Base-by-base conservation (phyloP, 2,797 vertebrate species). In the Eulemur albifrons region DNA sequence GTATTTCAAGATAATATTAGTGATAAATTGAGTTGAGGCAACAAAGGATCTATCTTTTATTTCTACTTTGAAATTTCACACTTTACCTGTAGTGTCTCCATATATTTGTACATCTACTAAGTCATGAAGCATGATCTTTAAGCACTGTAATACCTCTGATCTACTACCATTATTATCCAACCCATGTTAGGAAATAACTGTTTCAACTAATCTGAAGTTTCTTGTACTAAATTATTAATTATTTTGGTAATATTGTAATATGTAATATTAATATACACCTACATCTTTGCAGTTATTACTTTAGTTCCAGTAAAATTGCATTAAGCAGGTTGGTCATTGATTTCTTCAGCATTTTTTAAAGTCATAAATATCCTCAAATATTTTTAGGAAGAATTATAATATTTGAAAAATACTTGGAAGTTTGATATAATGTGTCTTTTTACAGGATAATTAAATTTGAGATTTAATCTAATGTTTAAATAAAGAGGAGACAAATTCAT, bases 371-470 rank as follows among this genome's bases (percentile, higher is more conserved):
- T 72, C 75, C 25, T 96, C 57, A 72, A n/a, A 79, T 43, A 75
- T 57, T 90, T 94, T 75, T 57, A 92, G 70, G 30, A 93, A 88
- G 73, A 92, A 92, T 63, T 88, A 25, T 48, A 77, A 27, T 88
- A 79, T 95, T 83, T 88, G 61, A 93, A 96, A 97, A 93, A 59
- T 80, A 86, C 32, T 82, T 93, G 13, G 27, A 95, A 40, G 3
- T 84, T 93, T n/a, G 23, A 10, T 87, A 9, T 7, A 70, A 1
- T 84, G n/a, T 92, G 52, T 96, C 20, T 40, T 15, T 88, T 90
- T 90, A 81, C 7, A 90, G 30, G 38, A 48, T 72, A 69, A 83
- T 80, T 95, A 38, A 85, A 81, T 93, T 92, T 93, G 61, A 69
- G 63, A 73, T 73, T 76, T 85, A 80, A 72, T 63, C 20, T 38